These are phyloP conservation scores for Anoncus sp. DNA, from an alignment of 2,888 invertebrate species.

Conservation along the genomic window DNA sequence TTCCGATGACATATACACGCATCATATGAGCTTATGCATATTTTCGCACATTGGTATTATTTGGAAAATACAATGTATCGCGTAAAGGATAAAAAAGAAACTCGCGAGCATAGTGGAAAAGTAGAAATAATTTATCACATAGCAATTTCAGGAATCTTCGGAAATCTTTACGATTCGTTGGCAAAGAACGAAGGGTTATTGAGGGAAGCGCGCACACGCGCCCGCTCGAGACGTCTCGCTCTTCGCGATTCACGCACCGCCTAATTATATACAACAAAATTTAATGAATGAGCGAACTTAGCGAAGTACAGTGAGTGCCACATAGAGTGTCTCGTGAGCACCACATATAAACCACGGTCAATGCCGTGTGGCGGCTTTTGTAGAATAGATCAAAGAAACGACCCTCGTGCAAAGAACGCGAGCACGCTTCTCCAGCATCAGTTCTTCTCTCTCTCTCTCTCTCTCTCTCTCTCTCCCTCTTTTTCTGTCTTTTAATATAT, in stretches of 20 bases:
- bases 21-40: too few species aligned
- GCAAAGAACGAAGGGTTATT: conserved; percentile 64
- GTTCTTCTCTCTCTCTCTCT: conserved; percentile 5
- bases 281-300: conserved; percentile 82
- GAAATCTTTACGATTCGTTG: conserved; percentile 66
- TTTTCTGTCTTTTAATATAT: neutral
- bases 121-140: conserved; percentile 61
- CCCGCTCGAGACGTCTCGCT: conserved; percentile 62
- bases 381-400: conserved; percentile 79
- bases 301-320: conserved; percentile 79
- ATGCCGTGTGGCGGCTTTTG: conserved; percentile 82
- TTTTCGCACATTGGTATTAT: too few species aligned
- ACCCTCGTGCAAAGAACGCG: conserved; percentile 1
- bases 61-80: neutral
- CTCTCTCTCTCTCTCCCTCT: conserved; percentile 1
- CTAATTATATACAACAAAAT: conserved; percentile 83
- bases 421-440: conserved; percentile 6
- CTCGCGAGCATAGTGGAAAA: conserved; percentile 42
- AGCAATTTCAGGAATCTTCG: conserved; percentile 63
- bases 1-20: too few species aligned
- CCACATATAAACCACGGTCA: conserved; percentile 82
- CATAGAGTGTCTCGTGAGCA: conserved; percentile 74
- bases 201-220: conserved; percentile 55
- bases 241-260: conserved; percentile 69
- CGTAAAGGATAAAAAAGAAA: conserved; percentile 15